A percentile compares a stretch with the other conserved stretches of the same genome.
phyloP scores from a whole-genome alignment of 1,140 invertebrate genomes.

The Philotrypesis tridentata region DNA sequence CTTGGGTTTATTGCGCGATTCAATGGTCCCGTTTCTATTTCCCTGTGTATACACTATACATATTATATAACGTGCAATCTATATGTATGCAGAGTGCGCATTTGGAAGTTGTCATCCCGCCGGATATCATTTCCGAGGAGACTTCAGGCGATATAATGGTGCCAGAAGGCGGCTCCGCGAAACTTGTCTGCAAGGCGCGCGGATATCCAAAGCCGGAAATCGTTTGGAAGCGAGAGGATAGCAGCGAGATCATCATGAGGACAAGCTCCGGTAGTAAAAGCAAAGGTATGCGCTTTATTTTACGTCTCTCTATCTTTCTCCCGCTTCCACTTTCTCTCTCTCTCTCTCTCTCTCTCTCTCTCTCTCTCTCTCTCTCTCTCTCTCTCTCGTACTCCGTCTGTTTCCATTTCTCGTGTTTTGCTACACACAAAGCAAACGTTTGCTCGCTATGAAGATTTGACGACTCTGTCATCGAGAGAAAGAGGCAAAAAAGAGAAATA shows the following conservation, averaged over 20 bases:
- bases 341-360: neutral
- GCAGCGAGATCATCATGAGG: constrained; percentile 85
- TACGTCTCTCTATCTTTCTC: neutral
- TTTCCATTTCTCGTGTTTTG: neutral
- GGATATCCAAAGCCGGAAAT: constrained; percentile 90
- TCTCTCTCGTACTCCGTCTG: neutral
- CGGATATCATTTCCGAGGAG: constrained; percentile 91
- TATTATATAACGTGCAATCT: no score
- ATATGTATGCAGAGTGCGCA: constrained; percentile 90
- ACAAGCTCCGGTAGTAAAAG: constrained; percentile 80
- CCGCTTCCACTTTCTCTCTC: neutral
- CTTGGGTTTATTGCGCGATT: no score
- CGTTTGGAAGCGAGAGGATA: constrained; percentile 90
- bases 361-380: neutral
- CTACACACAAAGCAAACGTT: neutral
- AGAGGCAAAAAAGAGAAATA: no score
- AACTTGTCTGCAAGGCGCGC: constrained; percentile 88
- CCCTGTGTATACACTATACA: constrained; percentile 34
- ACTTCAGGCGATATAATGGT: constrained; percentile 93
- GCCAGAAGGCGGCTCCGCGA: constrained; percentile 90
- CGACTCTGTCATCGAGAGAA: neutral
- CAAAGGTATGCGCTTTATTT: constrained; percentile 75
- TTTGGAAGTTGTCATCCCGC: constrained; percentile 91
- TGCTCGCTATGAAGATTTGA: neutral
- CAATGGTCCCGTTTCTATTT: neutral